Evolutionary conservation across 2,888 invertebrate genomes (phyloP), one percentile per base, ranked within the genome.

Genomic region (Agonopterix alstromeriana): DNA sequence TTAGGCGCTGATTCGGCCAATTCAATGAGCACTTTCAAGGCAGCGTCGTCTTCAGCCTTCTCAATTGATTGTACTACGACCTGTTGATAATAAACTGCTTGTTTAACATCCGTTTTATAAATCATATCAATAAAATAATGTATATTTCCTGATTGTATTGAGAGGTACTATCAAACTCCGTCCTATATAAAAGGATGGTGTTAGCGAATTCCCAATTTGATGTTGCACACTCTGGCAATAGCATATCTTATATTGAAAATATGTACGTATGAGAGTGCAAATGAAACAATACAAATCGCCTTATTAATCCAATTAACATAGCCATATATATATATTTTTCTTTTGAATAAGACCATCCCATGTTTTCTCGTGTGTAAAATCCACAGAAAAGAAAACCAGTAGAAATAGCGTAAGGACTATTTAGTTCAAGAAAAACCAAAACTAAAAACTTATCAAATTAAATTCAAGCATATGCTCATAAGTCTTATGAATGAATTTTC

Each of bases 1-100:
- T 98, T 98, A 0, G 99, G 98, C 7, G 96, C 93, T 50, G 94
- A 93, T 82, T 99, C 98, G 0, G 98, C 96, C 67, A 99, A 83
- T 68, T 99, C 99, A 56, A 98, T 97, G 40, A 99, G 90, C 58
- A 97, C 93, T 84, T 99, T 98, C 35, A 99, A 82, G 36, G 98
- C 89, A 35, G 97, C 93, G 73, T 98, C 98, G 72, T 98, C 98
- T 27, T 96, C 95, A 60, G 93, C 92, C 55, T 93, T 93, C 61
- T 94, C 94, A 48, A 97, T 92, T 57, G 96, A 96, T 72, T 95
- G 94, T 14, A 94, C 94, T 42, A 94, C 91, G 45, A 94, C 93
- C 91, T 93, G 71, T 41, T 47, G 52, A 53, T 38, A 46, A 54
- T 35, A 49, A 42, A 8, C 8, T 12, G 2, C 11, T 10, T 42